Evolutionary conservation across 2,113 vertebrate species (phyloP), one percentile per base, ranked within the genome.

Genomic region (Rhodinocichla rosea): DNA sequence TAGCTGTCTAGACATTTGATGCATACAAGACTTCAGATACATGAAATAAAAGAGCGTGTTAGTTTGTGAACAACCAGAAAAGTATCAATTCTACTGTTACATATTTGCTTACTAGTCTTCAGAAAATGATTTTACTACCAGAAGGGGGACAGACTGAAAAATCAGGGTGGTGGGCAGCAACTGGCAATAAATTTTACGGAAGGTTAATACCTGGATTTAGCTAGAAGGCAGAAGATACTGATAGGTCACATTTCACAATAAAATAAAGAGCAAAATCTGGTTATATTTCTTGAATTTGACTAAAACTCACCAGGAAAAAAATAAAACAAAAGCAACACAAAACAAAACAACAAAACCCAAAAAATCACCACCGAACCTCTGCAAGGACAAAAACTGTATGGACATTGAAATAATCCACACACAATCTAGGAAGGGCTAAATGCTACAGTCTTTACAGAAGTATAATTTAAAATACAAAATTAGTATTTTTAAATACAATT

Each of bases 401-500:
- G 83, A 67, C 28, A 33, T 2, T 56, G 24, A 91, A 90, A 88
- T 78, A 93, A 96, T 65, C 73, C 78, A 79, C 33, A 70, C 37
- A 49, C 56, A 44, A 53, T 11, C 50, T 37, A 20, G 2, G 21
- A 80, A 90, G 18, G 16, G 55, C 28, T 88, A 68, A 93, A 73
- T 22, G 19, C 50, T 93, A 79, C 55, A 42, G 42, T 74, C 49
- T 44, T 91, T 75, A 82, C 40, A 64, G 11, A 91, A 63, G 33
- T 5, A 42, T n/a, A 80, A 49, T 65, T 85, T 60, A 70, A 91
- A 92, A 81, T n/a, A 67, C 4, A 78, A 78, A 73, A 39, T 50
- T 15, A 87, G 53, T 83, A 42, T 74, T 89, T 77, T 73, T 62
- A 92, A 70, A 96, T 67, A 63, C 68, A 96, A 92, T 7, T 90